Evolutionary conservation across 2,113 vertebrate genomes (phyloP).

Genomic region (Mus pahari): DNA sequence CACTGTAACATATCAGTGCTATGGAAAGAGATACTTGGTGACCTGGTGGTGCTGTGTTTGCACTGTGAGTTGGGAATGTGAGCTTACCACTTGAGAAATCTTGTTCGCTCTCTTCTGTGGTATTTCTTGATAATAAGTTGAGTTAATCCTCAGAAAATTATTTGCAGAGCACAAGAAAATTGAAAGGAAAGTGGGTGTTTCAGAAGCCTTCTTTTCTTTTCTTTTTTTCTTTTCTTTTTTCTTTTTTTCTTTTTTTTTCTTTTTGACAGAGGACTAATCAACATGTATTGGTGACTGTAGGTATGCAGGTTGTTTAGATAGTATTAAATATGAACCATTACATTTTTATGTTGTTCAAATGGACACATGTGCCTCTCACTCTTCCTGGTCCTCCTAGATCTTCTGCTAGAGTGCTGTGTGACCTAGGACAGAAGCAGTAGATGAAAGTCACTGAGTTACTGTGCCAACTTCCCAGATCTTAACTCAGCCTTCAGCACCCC

Average conservation of each 20-base stretch:
- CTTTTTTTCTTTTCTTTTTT: neutral
- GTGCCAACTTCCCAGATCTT: neutral
- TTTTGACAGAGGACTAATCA: neutral
- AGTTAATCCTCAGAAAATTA: conserved; percentile 23
- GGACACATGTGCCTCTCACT: neutral
- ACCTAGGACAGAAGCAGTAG: neutral
- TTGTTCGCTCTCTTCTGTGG: neutral
- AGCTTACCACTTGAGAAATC: conserved; percentile 31
- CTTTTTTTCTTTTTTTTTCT: neutral
- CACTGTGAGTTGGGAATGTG: conserved; percentile 61
- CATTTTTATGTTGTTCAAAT: neutral
- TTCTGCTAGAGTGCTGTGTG: neutral
- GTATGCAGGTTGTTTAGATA: neutral
- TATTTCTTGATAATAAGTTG: neutral
- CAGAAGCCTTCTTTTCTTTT: neutral
- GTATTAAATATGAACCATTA: neutral
- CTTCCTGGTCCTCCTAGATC: neutral
- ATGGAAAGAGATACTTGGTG: neutral
- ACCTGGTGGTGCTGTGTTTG: conserved; percentile 64
- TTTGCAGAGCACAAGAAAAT: neutral
- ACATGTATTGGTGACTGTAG: neutral
- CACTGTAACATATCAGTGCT: neutral
- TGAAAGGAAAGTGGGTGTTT: conserved; percentile 14
- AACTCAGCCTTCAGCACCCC: neutral
- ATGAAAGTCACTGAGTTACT: neutral